Base-by-base conservation (phyloP, 2,797 vertebrate genomes). In the Ctenochaetus hawaiiensis region DNA sequence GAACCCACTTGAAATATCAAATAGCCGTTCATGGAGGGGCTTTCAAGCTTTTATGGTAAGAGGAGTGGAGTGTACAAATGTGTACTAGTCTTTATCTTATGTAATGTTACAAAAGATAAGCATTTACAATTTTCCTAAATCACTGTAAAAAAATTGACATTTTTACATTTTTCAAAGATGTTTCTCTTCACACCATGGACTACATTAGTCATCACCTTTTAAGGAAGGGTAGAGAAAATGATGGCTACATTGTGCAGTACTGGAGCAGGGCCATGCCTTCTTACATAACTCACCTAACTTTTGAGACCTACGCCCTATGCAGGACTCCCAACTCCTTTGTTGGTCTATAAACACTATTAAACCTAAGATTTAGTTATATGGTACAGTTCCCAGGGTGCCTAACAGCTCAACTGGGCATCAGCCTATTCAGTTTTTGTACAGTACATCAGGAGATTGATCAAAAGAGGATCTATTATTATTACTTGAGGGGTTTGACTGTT, bases 291-390 rank as follows among this genome's bases (percentile, higher is more conserved):
- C 14, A 43, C 39, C 52, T 53, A 65, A 67, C 71, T 75, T 67
- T n/a, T 52, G 34, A 71, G 60, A 75, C 64, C 86, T 44, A 89
- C 83, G 47, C 86, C 89, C 87, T 72, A 20, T 45, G 10, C 64
- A 70, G 52, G 62, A 74, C 72, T 78, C 65, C n/a, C 16, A 63
- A 66, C 67, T 77, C 60, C 52, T 87, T 87, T 80, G 86, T 88
- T 82, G 49, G 52, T 72, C 58, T 69, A 39, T 80, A 75, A 77
- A 75, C 43, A 82, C 20, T 20, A 41, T 78, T 51, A 71, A 67
- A 82, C 76, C 71, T 78, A 82, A 87, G 72, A 81, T 51, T 71
- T 51, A 57, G 49, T 59, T 48, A 8, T 43, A 44, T 10, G 47
- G 62, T 80, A 66, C 70, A 57, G 14, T 64, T 75, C 47, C 59